phyloP scores from a whole-genome alignment of 2,113 vertebrate genomes.

The Halichoerus grypus region DNA sequence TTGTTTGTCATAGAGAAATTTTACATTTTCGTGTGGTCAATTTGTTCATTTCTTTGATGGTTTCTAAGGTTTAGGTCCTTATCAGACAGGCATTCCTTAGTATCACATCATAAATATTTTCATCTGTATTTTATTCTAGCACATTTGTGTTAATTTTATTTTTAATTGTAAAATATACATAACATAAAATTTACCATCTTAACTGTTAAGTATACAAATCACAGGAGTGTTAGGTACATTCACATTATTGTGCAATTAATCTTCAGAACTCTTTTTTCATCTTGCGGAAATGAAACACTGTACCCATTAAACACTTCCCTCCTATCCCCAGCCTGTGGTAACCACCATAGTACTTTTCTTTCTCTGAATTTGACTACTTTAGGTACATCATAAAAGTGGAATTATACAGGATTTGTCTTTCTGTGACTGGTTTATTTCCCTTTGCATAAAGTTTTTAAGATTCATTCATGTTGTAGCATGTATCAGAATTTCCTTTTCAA shows the following conservation, averaged over 20 bases:
- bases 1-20: conserved; percentile 15
- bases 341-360: not conserved
- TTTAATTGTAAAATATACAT: not conserved
- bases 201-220: not conserved
- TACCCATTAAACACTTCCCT: not conserved
- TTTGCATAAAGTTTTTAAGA: not conserved
- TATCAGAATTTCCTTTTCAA: not conserved
- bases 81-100: not conserved
- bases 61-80: not conserved
- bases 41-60: not conserved
- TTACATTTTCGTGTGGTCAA: not conserved
- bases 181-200: not conserved
- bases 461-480: not conserved
- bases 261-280: not conserved
- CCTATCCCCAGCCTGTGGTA: not conserved
- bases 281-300: not conserved
- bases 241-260: not conserved
- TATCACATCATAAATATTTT: not conserved
- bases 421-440: not conserved
- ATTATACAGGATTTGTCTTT: not conserved
- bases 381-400: not conserved
- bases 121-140: not conserved
- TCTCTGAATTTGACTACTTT: not conserved
- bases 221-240: not conserved
- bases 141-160: conserved; percentile 13